Conservation (phyloP, 2,113 vertebrate species). For the Zingel zingel region DNA sequence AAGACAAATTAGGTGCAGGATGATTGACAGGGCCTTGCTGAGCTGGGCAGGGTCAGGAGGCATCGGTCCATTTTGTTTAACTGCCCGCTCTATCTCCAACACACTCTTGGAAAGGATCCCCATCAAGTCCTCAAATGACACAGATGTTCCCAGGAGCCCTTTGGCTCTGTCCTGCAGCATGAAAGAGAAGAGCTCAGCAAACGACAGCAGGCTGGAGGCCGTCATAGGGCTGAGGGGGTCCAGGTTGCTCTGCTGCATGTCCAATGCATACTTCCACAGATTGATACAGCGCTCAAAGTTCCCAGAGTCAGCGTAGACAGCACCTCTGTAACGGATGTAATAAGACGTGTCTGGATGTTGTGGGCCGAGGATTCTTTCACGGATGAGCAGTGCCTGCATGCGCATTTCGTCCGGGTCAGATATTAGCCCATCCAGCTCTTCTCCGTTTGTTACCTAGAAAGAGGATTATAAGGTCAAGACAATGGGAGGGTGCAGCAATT, state of each 20-base stretch:
- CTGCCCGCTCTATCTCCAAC: constrained; percentile 95
- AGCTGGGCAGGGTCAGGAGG: constrained; percentile 93
- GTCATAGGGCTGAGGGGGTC: constrained; percentile 98
- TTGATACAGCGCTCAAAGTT: constrained; percentile 99
- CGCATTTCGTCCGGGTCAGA: constrained; percentile 98
- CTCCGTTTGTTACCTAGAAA: constrained; percentile 81
- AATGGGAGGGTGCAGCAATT: not conserved
- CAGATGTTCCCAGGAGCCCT: constrained; percentile 93
- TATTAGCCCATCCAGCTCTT: constrained; percentile 96
- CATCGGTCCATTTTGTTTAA: constrained; percentile 87
- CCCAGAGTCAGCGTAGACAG: constrained; percentile 98
- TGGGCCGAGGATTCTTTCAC: constrained; percentile 96
- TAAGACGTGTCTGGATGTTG: constrained; percentile 99
- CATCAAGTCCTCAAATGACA: constrained; percentile 98
- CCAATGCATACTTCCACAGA: constrained; percentile 98
- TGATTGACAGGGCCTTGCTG: constrained; percentile 98
- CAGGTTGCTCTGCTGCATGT: constrained; percentile 98
- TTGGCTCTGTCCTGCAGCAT: constrained; percentile 99
- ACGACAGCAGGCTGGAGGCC: constrained; percentile 96
- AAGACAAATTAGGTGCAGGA: constrained; percentile 97
- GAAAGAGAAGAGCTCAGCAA: constrained; percentile 99
- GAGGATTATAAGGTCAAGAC: constrained; percentile 9
- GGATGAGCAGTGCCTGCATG: constrained; percentile 97
- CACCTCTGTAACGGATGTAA: constrained; percentile 97
- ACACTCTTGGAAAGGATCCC: constrained; percentile 97